A percentile compares a stretch with the other conserved stretches of the same genome.
These are phyloP conservation scores for Argya squamiceps DNA, from an alignment of 2,797 vertebrate species.

Conservation along the genomic window DNA sequence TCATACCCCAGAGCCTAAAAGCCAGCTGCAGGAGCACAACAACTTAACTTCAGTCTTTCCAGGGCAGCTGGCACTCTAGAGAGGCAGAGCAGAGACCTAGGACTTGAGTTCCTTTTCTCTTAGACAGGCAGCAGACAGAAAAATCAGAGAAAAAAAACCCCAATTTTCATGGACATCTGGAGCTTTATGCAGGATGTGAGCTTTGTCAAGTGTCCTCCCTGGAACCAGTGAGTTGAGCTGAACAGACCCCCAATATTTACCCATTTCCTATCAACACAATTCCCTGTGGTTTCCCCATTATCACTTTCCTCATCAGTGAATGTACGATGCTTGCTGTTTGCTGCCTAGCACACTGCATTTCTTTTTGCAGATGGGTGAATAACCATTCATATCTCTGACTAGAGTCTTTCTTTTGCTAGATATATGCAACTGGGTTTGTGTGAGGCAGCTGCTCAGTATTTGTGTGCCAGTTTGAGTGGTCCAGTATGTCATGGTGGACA, in stretches of 20 bases:
- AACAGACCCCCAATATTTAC: neutral
- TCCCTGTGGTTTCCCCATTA: neutral
- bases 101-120: neutral
- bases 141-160: rapidly evolving
- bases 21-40: neutral
- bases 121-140: neutral
- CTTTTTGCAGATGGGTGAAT: constrained; percentile 10
- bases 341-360: neutral
- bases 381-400: constrained; percentile 46
- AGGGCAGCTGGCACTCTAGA: neutral
- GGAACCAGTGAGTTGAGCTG: neutral
- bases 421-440: neutral
- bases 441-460: constrained; percentile 33
- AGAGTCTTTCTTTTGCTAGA: constrained; percentile 7
- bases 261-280: constrained; percentile 15
- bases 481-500: neutral
- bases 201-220: neutral
- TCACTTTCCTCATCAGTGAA: neutral
- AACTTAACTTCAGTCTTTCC: neutral
- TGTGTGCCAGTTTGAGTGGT: neutral
- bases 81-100: neutral
- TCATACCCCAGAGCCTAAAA: neutral
- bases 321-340: neutral
- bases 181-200: neutral
- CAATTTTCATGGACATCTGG: neutral